These are phyloP conservation scores for Manis pentadactyla DNA, from an alignment of 2,797 vertebrate genomes.

Conservation along the genomic window DNA sequence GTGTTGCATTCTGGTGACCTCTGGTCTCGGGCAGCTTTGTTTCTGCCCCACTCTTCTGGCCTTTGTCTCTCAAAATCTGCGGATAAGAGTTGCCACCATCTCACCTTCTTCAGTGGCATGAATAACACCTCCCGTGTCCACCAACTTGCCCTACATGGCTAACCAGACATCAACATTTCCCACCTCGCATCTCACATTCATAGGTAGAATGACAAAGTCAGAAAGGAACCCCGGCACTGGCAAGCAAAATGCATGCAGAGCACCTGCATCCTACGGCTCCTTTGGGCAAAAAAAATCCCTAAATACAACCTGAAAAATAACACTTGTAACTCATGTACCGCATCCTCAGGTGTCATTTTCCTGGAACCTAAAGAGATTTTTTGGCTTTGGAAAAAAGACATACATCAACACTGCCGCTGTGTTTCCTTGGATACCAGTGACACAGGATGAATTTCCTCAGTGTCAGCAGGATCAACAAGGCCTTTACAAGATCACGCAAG, in stretches of 20 bases:
- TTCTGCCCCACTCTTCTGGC: fast-evolving
- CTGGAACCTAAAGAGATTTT: not conserved
- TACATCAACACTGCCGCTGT: not conserved
- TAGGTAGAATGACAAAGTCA: not conserved
- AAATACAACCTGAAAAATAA: too few relatives aligned
- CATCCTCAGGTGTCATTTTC: not conserved
- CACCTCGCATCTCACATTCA: not conserved
- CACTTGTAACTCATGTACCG: not conserved
- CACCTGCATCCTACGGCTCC: not conserved
- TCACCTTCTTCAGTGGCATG: fast-evolving
- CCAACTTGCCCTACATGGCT: fast-evolving
- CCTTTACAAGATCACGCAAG: not conserved
- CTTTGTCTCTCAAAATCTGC: not conserved
- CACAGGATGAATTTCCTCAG: not conserved
- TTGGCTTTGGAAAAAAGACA: not conserved
- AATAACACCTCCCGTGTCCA: fast-evolving
- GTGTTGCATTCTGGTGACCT: not conserved
- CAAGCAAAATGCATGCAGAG: not conserved
- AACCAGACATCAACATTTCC: fast-evolving
- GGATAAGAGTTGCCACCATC: fast-evolving
- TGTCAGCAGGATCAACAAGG: not conserved
- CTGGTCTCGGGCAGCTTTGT: fast-evolving
- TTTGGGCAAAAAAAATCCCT: not conserved
- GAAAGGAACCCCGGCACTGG: not conserved
- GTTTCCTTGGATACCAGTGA: not conserved